Evolutionary conservation across 2,113 vertebrate species (phyloP).

Genomic region (Chinchilla lanigera): DNA sequence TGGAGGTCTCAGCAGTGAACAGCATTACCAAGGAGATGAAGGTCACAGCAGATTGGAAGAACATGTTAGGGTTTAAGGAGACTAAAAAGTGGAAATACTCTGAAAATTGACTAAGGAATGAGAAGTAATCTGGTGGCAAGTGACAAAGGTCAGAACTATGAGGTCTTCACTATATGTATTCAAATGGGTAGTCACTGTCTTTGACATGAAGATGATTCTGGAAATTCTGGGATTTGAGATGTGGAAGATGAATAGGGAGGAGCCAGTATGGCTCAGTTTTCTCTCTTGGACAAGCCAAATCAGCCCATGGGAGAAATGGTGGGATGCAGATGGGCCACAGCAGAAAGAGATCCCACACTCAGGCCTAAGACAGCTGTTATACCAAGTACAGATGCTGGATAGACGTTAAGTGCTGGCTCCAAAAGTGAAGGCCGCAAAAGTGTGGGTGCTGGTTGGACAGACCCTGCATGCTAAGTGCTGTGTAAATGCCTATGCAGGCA

Average conservation of each 20-base stretch:
- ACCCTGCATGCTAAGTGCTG: neutral
- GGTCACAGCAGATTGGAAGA: neutral
- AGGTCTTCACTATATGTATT: neutral
- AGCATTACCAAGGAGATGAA: fast-evolving
- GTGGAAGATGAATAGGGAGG: neutral
- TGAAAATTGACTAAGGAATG: neutral
- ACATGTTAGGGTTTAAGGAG: neutral
- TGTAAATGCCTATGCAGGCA: neutral
- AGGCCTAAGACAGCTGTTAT: neutral
- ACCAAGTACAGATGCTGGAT: neutral
- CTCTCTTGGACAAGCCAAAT: neutral
- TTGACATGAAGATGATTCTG: neutral
- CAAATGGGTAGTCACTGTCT: neutral
- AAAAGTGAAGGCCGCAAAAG: neutral
- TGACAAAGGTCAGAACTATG: neutral
- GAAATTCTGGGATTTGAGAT: neutral
- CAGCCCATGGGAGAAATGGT: neutral
- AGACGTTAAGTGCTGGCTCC: neutral
- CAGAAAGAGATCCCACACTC: neutral
- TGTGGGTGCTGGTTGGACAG: neutral
- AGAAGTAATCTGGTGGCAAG: neutral
- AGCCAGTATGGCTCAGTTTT: neutral
- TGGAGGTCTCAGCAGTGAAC: fast-evolving
- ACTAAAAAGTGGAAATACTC: neutral
- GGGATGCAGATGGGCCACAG: fast-evolving